Conservation (phyloP, 2,113 vertebrate genomes). For the Aspiorhynchus laticeps region DNA sequence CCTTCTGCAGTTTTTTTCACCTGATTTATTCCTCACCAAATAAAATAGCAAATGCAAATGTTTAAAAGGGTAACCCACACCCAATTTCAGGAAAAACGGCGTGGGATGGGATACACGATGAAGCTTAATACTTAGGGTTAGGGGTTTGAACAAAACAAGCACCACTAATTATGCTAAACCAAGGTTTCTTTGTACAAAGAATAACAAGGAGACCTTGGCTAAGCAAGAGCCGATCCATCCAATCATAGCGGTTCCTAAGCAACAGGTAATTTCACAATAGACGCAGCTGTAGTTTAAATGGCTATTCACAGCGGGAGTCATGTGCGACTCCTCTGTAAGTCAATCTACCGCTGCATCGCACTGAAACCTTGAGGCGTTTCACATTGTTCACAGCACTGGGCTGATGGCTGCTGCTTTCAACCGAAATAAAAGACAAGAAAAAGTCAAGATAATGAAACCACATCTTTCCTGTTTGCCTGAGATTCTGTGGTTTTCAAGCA, state of each 20-base stretch:
- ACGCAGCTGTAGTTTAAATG: conserved; percentile 56
- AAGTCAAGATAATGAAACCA: conserved; percentile 69
- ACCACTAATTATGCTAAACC: not conserved
- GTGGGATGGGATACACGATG: not conserved
- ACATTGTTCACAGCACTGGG: conserved; percentile 57
- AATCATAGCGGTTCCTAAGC: conserved; percentile 77
- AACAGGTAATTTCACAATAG: conserved; percentile 77
- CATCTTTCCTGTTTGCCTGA: conserved; percentile 61
- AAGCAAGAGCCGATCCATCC: conserved; percentile 54
- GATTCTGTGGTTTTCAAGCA: conserved; percentile 64
- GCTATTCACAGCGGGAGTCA: conserved; percentile 69
- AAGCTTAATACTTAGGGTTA: not conserved
- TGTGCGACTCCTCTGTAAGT: conserved; percentile 50
- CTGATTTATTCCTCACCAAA: not conserved
- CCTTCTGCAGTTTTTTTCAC: not conserved
- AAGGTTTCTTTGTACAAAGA: conserved; percentile 38
- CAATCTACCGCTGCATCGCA: conserved; percentile 65
- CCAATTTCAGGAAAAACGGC: not conserved
- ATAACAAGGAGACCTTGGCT: conserved; percentile 65
- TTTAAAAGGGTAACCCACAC: not conserved
- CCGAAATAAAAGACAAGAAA: conserved; percentile 52
- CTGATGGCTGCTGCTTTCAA: conserved; percentile 56
- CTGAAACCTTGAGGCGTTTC: conserved; percentile 69
- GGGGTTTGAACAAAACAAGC: conserved; percentile 8
- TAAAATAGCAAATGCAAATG: too few species aligned